Base-by-base conservation (phyloP, 2,113 vertebrate genomes). In the Bubo scandiacus region DNA sequence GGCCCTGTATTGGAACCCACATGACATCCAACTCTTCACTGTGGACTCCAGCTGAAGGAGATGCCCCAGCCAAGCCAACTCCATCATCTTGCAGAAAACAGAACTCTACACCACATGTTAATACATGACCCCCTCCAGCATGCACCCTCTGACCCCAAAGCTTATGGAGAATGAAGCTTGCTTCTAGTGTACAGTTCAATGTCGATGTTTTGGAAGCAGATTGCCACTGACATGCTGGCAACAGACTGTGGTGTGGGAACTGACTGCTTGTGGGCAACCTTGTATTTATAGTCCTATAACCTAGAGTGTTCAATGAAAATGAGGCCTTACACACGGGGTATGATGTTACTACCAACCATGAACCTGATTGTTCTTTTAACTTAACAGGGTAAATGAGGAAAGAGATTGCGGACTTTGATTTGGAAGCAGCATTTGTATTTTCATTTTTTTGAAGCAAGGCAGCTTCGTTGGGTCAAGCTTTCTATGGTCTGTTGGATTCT, bases 1-100 rank as follows among this genome's bases (percentile, higher is more conserved):
- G 4, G 99, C 99, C 42, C 98, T 99, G n/a, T 98, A 99, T 97
- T 99, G 99, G 99, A 99, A 97, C 97, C 98, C 99, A 0, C 99
- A 98, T 18, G 98, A 99, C 97, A 98, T 99, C 84, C 99, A 99
- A 98, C 98, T 99, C 83, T 99, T 99, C 97, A 98, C 99, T 7
- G 99, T 99, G 99, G 99, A 99, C 97, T 99, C 99, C 0, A 98
- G 99, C 96, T 99, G 98, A 99, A 38, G 95, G 45, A 52, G 42
- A 1, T 4, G 8, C 29, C n/a, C 2, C 2, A 2, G 16, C 71
- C 71, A 30, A 36, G 20, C 81, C 68, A 42, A 49, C 40, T 83
- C 73, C 2, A 0, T 66, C 70, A 40, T 40, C 40, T 57, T 11
- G 38, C 43, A 32, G 54, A 75, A 81, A 36, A 3, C 0, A 0